These are phyloP conservation scores for Gopherus flavomarginatus DNA, from an alignment of 2,113 vertebrate species.

Conservation along the genomic window DNA sequence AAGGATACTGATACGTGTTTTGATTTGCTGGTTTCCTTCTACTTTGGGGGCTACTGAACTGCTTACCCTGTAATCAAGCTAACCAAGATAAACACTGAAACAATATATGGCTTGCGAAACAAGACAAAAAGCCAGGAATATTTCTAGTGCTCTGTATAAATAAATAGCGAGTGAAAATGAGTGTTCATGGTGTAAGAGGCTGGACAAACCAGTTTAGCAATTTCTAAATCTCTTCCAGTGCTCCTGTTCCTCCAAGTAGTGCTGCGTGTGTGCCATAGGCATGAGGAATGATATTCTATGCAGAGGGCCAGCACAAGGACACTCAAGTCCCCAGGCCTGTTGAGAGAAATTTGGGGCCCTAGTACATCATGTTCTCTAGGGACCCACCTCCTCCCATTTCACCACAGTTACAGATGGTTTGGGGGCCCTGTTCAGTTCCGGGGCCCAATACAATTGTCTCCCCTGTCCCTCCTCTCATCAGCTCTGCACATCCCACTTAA, in stretches of 20 bases:
- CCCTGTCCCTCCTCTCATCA: neutral
- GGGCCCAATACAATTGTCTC: neutral
- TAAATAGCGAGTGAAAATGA: constrained; percentile 5
- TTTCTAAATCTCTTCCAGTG: neutral
- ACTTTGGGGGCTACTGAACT: constrained; percentile 19
- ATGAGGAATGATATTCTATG: neutral
- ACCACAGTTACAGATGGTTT: neutral
- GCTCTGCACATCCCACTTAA: neutral
- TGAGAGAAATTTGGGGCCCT: neutral
- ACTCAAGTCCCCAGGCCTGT: neutral
- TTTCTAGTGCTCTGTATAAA: neutral
- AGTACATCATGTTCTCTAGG: neutral
- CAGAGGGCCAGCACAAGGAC: neutral
- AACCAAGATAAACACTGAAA: neutral
- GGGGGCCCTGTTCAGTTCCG: neutral
- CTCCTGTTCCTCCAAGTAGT: rapidly evolving
- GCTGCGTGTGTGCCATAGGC: neutral
- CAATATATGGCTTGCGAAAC: neutral
- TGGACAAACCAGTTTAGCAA: neutral
- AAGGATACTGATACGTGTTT: constrained; percentile 1
- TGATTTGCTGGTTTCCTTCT: constrained; percentile 32
- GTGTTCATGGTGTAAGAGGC: neutral
- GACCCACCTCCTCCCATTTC: neutral
- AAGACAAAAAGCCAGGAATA: constrained; percentile 14
- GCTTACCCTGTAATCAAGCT: constrained; percentile 32